Base-by-base conservation (phyloP, 2,797 vertebrate species). In the Telmatherina bonti region DNA sequence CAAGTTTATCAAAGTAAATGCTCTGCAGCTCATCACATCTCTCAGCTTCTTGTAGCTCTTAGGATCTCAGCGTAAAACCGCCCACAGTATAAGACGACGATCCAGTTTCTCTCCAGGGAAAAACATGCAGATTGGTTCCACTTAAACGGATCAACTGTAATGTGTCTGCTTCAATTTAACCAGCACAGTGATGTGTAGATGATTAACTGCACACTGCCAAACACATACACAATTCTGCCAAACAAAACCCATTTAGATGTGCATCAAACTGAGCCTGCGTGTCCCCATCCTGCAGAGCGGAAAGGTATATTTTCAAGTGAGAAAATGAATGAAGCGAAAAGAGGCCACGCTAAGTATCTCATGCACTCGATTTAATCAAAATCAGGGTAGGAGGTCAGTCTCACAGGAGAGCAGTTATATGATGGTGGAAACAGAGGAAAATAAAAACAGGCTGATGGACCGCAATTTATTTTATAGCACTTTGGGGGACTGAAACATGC, bases 111-210 rank as follows among this genome's bases (percentile, higher is more conserved):
- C 56, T 68, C 66, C 65, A 8, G 59, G 38, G 41, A 57, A 29
- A 52, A 62, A 57, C 58, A 63, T 58, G 63, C 54, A 47, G 65
- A 77, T 86, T 49, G 10, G 79, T 79, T 88, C 86, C 82, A 86
- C 75, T 86, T 84, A 84, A 88, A 77, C 18, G 30, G 86, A 84
- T 88, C 72, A 73, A 56, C 70, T 58, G 66, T 76, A 76, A 83
- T 74, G 67, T 57, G 81, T 73, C 76, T 68, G 62, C 70, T 69
- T 62, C 52, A 47, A 0, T 73, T 57, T 62, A 52, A 65, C 9
- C 69, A 24, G 69, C 35, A 61, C 68, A 60, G 13, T 12, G 72
- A 74, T 5, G 53, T 26, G 36, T 15, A 60, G 45, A 61, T 47
- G 76, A 65, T 49, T 35, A 67, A 24, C n/a, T 6, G 41, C 78